Conservation (phyloP, 2,113 vertebrate species). For the Pandion haliaetus region DNA sequence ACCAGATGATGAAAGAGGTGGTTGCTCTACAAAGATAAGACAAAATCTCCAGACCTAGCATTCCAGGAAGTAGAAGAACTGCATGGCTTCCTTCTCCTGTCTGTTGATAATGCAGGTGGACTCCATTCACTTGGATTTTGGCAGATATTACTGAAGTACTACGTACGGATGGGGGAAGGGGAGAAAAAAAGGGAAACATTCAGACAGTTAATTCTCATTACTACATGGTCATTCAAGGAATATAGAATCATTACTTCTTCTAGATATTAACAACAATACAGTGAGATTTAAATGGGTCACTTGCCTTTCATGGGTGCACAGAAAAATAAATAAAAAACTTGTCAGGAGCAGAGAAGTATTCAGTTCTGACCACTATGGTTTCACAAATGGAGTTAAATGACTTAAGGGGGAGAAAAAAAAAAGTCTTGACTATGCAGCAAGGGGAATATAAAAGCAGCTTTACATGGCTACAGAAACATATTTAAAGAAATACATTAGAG, state of each 20-base stretch:
- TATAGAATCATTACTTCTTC: not conserved
- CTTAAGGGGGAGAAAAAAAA: not conserved
- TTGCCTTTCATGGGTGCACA: not conserved
- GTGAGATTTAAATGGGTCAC: not conserved
- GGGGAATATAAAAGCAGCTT: not conserved
- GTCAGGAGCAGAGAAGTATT: not conserved
- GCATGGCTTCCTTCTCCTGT: conserved; percentile 83
- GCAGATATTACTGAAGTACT: conserved; percentile 77
- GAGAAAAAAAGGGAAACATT: conserved; percentile 21
- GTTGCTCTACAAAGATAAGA: not conserved
- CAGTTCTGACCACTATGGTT: not conserved
- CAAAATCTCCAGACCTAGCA: conserved; percentile 79
- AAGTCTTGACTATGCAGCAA: not conserved
- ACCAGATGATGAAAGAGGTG: not conserved
- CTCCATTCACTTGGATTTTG: conserved; percentile 83
- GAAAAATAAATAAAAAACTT: not conserved
- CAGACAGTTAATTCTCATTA: not conserved
- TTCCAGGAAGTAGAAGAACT: conserved; percentile 87
- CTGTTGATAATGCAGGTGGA: conserved; percentile 83
- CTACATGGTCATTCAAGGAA: not conserved
- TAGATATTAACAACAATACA: not conserved
- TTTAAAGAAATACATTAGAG: not conserved
- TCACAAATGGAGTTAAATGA: not conserved
- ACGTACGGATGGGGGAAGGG: conserved; percentile 16
- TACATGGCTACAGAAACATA: not conserved